Evolutionary conservation across 2,113 vertebrate species (phyloP).

Genomic region (Sylvietta virens): DNA sequence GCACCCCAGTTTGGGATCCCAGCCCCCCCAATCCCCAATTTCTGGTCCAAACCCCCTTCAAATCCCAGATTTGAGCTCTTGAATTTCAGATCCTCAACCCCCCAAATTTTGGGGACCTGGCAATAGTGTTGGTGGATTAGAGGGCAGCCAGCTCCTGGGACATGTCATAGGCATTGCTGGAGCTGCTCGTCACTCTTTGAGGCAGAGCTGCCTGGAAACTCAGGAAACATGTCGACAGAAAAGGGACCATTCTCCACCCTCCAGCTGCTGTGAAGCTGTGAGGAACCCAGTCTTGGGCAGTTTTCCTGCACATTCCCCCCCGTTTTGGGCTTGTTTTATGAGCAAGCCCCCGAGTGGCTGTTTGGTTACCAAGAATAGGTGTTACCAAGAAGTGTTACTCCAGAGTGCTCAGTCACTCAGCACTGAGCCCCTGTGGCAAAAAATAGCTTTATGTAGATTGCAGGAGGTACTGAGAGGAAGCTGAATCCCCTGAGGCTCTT

Average conservation of each 20-base stretch:
- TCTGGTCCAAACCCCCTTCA: accelerated
- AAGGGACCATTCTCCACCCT: background rate
- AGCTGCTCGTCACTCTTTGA: background rate
- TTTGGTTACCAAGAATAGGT: background rate
- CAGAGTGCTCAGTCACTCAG: background rate
- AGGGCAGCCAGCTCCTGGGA: background rate
- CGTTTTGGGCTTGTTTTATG: background rate
- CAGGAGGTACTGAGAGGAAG: slow-evolving; percentile 8
- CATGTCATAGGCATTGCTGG: accelerated
- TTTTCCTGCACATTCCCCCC: background rate
- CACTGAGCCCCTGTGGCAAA: background rate
- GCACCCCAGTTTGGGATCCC: background rate
- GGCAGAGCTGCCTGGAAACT: background rate
- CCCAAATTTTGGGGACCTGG: background rate
- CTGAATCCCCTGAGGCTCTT: slow-evolving; percentile 5
- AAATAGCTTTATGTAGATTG: slow-evolving; percentile 44
- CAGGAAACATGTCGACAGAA: accelerated
- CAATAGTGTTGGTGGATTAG: accelerated
- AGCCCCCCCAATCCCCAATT: accelerated
- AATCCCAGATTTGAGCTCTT: background rate
- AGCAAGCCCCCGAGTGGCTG: background rate
- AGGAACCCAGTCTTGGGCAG: background rate
- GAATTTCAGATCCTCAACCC: accelerated
- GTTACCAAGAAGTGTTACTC: background rate
- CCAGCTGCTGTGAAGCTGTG: background rate